Percentiles rank a stretch among this genome's conserved stretches.
These are phyloP conservation scores for Argyrosomus japonicus DNA, from an alignment of 2,113 vertebrate species.

Conservation along the genomic window DNA sequence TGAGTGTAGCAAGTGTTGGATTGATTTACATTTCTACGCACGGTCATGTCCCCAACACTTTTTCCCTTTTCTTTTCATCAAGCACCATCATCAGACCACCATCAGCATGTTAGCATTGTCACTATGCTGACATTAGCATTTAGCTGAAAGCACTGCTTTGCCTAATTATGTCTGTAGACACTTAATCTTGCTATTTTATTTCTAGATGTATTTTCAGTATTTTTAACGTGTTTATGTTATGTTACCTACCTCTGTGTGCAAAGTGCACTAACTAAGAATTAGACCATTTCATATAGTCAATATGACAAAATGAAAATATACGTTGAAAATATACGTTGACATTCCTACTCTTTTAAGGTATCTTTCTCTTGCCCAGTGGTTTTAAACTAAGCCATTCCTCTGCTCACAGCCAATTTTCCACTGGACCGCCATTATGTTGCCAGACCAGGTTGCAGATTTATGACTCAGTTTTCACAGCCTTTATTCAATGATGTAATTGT, in stretches of 20 bases:
- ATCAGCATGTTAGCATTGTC: neutral
- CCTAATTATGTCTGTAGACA: neutral
- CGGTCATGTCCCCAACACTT: no score
- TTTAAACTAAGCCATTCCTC: neutral
- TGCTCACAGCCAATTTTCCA: neutral
- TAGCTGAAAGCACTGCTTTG: neutral
- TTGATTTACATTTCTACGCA: neutral
- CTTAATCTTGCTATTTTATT: neutral
- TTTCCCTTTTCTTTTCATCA: no score
- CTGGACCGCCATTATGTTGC: neutral
- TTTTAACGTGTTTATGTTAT: neutral
- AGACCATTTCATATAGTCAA: neutral
- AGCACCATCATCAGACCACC: no score
- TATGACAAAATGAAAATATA: neutral
- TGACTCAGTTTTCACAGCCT: constrained; percentile 35
- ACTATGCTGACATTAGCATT: neutral
- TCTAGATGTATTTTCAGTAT: neutral
- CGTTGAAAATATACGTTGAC: no score
- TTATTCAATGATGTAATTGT: constrained; percentile 49
- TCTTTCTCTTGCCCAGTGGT: neutral
- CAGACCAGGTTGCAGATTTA: constrained; percentile 45
- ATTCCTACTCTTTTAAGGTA: neutral
- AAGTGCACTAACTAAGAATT: neutral
- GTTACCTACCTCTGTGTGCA: no score
- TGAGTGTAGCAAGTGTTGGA: neutral